Conservation (phyloP, 35 echinoderm and acorn worm species). For the Ophiothrix spiculata region DNA sequence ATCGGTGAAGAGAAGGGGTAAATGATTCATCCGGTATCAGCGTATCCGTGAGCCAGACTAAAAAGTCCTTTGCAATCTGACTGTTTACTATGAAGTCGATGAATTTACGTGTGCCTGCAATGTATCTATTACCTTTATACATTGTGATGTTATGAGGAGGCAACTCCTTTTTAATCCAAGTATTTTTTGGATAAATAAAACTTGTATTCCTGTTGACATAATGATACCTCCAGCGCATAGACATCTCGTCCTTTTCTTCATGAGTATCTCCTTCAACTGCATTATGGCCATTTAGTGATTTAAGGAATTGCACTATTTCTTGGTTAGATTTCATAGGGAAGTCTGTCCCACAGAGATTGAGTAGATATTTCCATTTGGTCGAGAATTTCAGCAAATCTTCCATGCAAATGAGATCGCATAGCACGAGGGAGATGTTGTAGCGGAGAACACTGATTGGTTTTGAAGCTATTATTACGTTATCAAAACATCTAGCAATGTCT, state of each 20-base stretch:
- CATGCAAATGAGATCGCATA: too few relatives aligned
- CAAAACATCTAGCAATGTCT: conserved; percentile 51
- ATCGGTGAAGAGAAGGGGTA: conserved; percentile 35
- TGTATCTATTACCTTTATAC: background rate
- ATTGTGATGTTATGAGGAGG: background rate
- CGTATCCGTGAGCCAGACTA: background rate
- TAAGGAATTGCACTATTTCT: conserved; percentile 59
- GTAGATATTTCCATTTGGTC: conserved; percentile 66
- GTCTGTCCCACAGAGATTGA: conserved; percentile 70
- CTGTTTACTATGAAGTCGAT: background rate
- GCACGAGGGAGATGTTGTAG: conserved; percentile 69
- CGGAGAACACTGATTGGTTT: too few relatives aligned
- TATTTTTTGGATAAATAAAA: too few relatives aligned
- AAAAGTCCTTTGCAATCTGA: background rate
- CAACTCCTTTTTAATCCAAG: background rate
- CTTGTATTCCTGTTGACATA: too few relatives aligned
- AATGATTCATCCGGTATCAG: background rate
- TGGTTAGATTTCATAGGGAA: conserved; percentile 81
- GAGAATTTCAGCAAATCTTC: background rate
- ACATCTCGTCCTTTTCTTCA: too few relatives aligned
- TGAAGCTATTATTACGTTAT: conserved; percentile 65
- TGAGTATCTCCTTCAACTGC: conserved; percentile 30
- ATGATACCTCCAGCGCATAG: too few relatives aligned
- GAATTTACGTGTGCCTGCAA: background rate
- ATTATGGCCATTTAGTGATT: conserved; percentile 38